phyloP scores from a whole-genome alignment of 1,140 invertebrate species.

The Notospermus geniculatus region DNA sequence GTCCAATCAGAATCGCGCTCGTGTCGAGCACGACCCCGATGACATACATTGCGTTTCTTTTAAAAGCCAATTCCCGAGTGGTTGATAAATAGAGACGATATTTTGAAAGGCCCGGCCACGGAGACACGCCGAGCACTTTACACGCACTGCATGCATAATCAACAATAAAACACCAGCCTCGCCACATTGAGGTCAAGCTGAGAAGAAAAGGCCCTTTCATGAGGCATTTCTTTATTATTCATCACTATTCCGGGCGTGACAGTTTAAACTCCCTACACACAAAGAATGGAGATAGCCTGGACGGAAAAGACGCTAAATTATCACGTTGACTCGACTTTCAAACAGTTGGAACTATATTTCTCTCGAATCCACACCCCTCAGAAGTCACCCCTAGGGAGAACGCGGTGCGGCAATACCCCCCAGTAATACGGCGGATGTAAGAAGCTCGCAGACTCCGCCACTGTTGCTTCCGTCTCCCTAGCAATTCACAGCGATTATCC shows the following conservation, averaged over 20 bases:
- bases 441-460: too few relatives aligned
- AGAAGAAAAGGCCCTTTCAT: constrained; percentile 2
- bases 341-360: too few relatives aligned
- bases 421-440: too few relatives aligned
- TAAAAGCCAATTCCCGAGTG: not conserved
- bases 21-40: constrained; percentile 3
- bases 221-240: not conserved
- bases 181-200: not conserved
- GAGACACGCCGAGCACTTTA: not conserved
- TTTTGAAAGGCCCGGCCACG: not conserved
- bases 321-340: too few relatives aligned
- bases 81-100: constrained; percentile 9
- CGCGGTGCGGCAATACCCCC: too few relatives aligned
- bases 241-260: not conserved
- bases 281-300: too few relatives aligned
- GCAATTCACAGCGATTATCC: too few relatives aligned
- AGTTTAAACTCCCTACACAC: not conserved
- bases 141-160: constrained; percentile 2
- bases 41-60: too few relatives aligned
- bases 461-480: too few relatives aligned
- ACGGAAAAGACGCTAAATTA: too few relatives aligned
- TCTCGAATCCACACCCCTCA: too few relatives aligned
- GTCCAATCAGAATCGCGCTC: not conserved
- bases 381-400: too few relatives aligned
- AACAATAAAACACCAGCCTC: constrained; percentile 1